Evolutionary conservation across 2,888 invertebrate genomes (phyloP).

Genomic region (Brenthis daphne): DNA sequence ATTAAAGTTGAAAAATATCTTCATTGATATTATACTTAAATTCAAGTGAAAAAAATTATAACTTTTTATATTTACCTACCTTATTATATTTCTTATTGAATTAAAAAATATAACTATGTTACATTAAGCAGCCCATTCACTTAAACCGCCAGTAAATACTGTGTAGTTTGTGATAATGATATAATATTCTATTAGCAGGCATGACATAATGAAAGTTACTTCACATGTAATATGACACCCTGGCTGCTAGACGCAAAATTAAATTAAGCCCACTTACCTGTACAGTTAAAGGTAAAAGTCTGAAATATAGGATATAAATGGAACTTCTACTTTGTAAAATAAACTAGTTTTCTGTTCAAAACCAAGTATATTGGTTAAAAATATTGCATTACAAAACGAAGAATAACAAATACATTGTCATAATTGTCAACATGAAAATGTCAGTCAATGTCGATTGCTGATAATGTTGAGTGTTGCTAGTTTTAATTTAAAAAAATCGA

Average conservation of each 20-base stretch:
- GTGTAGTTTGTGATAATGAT: slow-evolving; percentile 26
- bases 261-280: slow-evolving; percentile 21
- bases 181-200: slow-evolving; percentile 68
- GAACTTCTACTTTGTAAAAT: not conserved
- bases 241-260: slow-evolving; percentile 27
- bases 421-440: not conserved
- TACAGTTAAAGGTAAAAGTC: not conserved
- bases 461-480: slow-evolving; percentile 3
- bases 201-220: slow-evolving; percentile 80
- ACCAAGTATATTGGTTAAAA: slow-evolving; percentile 6
- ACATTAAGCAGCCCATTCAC: not conserved
- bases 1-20: not conserved
- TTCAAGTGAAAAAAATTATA: no score
- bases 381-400: slow-evolving; percentile 12
- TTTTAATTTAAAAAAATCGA: not conserved
- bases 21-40: not conserved
- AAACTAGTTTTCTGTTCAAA: slow-evolving; percentile 12
- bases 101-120: not conserved
- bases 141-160: slow-evolving; percentile 24
- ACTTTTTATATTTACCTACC: no score
- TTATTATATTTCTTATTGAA: not conserved
- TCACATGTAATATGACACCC: slow-evolving; percentile 71
- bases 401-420: slow-evolving; percentile 12
- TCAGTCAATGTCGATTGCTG: not conserved
- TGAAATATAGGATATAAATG: not conserved